These are phyloP conservation scores for Xylota sylvarum DNA, from an alignment of 2,888 invertebrate genomes.

Conservation along the genomic window DNA sequence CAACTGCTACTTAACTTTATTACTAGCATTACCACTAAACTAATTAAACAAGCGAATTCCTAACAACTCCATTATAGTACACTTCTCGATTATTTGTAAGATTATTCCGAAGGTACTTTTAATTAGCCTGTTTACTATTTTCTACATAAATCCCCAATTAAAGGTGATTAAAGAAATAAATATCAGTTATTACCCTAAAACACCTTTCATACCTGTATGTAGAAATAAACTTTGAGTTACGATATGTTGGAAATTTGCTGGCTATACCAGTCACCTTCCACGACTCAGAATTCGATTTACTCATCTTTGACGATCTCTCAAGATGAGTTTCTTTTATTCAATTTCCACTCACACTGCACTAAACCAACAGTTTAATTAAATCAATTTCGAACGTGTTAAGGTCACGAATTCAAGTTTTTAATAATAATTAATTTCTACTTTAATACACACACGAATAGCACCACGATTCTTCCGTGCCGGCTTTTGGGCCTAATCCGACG, in stretches of 20 bases:
- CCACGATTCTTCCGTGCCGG: not conserved
- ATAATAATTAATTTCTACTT: too few species aligned
- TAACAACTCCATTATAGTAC: not conserved
- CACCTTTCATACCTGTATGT: constrained; percentile 79
- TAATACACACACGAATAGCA: not conserved
- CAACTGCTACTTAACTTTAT: not conserved
- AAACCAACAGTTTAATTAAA: not conserved
- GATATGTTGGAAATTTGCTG: constrained; percentile 83
- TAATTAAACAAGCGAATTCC: not conserved
- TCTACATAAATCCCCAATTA: not conserved
- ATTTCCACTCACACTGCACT: constrained; percentile 23
- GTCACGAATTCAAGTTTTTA: constrained; percentile 24
- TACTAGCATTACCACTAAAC: not conserved
- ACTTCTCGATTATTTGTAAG: too few species aligned
- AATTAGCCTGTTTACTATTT: constrained; percentile 7
- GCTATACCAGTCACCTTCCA: constrained; percentile 83
- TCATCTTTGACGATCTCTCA: constrained; percentile 33
- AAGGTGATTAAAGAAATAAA: not conserved
- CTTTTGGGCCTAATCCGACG: constrained; percentile 14
- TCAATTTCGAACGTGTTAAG: constrained; percentile 18
- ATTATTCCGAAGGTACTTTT: not conserved
- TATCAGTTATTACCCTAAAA: not conserved
- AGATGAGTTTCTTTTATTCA: not conserved
- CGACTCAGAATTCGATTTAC: constrained; percentile 68
- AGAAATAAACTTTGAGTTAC: constrained; percentile 81